Base-by-base conservation (phyloP, 2,797 vertebrate genomes). In the Phataginus tricuspis region DNA sequence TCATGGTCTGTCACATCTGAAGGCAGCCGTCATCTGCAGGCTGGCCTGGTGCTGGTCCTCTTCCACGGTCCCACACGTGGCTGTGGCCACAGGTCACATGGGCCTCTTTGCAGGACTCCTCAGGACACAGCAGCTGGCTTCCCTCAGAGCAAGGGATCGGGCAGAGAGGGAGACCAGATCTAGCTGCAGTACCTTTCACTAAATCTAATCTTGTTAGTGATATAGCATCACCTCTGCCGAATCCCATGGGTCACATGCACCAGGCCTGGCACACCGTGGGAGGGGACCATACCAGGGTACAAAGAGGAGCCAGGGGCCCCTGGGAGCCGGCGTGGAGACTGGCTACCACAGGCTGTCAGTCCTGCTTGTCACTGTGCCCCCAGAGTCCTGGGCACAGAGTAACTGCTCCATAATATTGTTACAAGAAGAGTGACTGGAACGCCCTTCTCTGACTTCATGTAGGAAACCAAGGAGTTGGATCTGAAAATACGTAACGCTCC, bases 1-100 rank as follows among this genome's bases (percentile, higher is more conserved):
- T 83, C 45, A 45, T 45, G 5, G 1, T 19, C 4, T 31, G 49
- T 29, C 11, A 18, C 7, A 29, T 3, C 23, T 31, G 31, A 66
- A 63, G 49, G 63, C 27, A 45, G 21, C 39, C n/a, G 74, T n/a
- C n/a, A 37, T 14, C 66, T 9, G 21, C 31, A 53, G 45, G 19
- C 34, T 0, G 7, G 12, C 15, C 4, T 0, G 7, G 12, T 1
- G 37, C 71, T 6, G 25, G 66, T 45, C 11, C 2, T 51, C 45
- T 37, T 80, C 42, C 4, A 1, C 5, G 34, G 37, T 51, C 71
- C 80, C 19, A 2, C 10, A 14, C 0, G 0, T 7, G 37, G 49
- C 82, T 68, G n/a, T 23, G 21, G 45, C 21, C n/a, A 1, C 29
- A 61, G 27, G 57, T 45, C 80, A 87, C 7, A 0, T 0, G 51